Evolutionary conservation across 2,113 vertebrate genomes (phyloP).

Genomic region (Trematocara variabile): DNA sequence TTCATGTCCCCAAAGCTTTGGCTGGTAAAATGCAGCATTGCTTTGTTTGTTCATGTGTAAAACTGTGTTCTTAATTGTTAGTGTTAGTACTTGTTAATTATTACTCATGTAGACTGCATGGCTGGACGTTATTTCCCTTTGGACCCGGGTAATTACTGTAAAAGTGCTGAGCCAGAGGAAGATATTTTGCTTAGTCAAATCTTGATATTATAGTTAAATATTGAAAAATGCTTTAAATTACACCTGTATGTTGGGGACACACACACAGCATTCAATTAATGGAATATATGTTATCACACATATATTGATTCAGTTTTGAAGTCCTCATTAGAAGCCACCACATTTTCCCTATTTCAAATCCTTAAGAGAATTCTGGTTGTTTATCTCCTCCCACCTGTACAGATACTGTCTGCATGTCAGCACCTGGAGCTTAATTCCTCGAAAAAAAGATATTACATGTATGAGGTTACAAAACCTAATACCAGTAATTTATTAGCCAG

Average conservation of each 20-base stretch:
- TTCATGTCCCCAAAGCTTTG: not conserved
- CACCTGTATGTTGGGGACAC: not conserved
- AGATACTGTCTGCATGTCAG: not conserved
- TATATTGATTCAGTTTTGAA: not conserved
- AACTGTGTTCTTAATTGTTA: not conserved
- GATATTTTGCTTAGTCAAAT: not conserved
- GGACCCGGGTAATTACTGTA: slow-evolving; percentile 6
- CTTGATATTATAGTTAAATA: not conserved
- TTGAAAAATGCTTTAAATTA: not conserved
- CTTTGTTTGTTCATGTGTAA: not conserved
- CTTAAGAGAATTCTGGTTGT: not conserved
- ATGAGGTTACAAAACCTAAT: not conserved
- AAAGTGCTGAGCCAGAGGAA: slow-evolving; percentile 24
- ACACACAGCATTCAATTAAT: not conserved
- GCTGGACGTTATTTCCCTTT: slow-evolving; percentile 31
- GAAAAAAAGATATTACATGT: not conserved
- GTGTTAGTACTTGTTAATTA: slow-evolving; percentile 32
- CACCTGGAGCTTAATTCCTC: not conserved
- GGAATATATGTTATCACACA: not conserved
- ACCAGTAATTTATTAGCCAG: not conserved
- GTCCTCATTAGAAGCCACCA: not conserved
- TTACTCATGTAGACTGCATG: slow-evolving; percentile 36
- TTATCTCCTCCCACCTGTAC: not conserved
- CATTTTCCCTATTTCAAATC: not conserved
- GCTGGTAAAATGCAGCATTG: not conserved